phyloP scores from a whole-genome alignment of 2,888 invertebrate species.

The Cactoblastis cactorum region DNA sequence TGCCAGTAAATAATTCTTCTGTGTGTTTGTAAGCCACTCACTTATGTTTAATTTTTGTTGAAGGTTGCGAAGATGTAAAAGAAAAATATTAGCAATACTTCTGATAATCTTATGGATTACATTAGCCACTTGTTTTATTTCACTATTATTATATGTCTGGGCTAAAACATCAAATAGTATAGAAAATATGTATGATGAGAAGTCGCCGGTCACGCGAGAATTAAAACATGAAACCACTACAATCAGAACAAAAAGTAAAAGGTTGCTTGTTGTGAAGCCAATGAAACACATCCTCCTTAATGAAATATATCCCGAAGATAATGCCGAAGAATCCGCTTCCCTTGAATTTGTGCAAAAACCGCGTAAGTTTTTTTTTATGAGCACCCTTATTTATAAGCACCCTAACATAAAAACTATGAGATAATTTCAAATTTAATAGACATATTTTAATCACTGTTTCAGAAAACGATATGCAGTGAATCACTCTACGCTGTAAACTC shows the following conservation, averaged over 20 bases:
- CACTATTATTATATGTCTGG: conserved; percentile 40
- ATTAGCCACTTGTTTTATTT: conserved; percentile 34
- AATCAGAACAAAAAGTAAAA: background rate
- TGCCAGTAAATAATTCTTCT: too few relatives aligned
- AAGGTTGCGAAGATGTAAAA: conserved; percentile 45
- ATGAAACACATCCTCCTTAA: conserved; percentile 44
- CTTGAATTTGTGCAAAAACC: conserved; percentile 34
- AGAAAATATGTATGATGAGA: background rate
- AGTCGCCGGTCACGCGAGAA: background rate
- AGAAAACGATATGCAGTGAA: too few relatives aligned
- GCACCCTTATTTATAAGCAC: background rate
- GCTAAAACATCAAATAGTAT: conserved; percentile 20
- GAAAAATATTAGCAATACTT: conserved; percentile 41
- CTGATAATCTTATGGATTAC: conserved; percentile 35
- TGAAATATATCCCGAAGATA: conserved; percentile 35
- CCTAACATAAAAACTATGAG: background rate
- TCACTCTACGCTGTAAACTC: too few relatives aligned
- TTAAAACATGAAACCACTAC: background rate
- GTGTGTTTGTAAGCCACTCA: too few relatives aligned
- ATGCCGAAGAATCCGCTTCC: conserved; percentile 30
- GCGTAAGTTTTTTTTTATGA: conserved; percentile 29
- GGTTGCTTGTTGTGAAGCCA: conserved; percentile 25
- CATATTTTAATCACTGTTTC: too few relatives aligned
- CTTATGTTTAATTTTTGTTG: conserved; percentile 26
- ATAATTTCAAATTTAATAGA: too few relatives aligned